Base-by-base conservation (phyloP, 2,797 vertebrate genomes). In the Zalophus californianus region DNA sequence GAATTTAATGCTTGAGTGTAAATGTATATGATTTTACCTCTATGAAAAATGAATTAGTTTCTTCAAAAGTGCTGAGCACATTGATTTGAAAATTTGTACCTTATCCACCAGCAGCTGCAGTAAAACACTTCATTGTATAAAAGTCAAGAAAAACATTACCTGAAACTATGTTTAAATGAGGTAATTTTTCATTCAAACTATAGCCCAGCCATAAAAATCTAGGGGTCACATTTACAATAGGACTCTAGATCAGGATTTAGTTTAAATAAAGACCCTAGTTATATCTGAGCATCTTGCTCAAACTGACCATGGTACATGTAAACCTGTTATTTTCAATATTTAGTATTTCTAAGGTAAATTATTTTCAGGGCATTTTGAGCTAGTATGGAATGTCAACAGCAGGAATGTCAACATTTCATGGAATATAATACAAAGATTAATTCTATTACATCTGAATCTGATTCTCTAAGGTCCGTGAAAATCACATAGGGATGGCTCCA, bases 71-170 rank as follows among this genome's bases (percentile, higher is more conserved):
- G 48, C 97, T 96, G 98, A 98, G 92, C 48, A 92, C 88, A 98
- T 98, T 97, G 98, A 98, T 98, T 98, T 97, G 94, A 93, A 98
- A 98, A 95, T 97, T 96, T 98, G 83, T 96, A 80, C 97, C 96
- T 98, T 98, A 93, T 98, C 86, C 41, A 96, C 58, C 52, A 88
- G 98, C 93, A 97, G 96, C 89, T 96, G 60, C 96, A 97, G 97
- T 98, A 98, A 98, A 98, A 96, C 95, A 98, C 97, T 98, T 97
- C 97, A 86, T 95, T 97, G 96, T 93, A 97, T 98, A 98, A 98
- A 98, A 98, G 94, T 98, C 98, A 98, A 97, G 96, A 96, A 97
- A 98, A 98, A 97, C 97, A 98, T 97, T 98, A 97, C 95, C 97
- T 97, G 98, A 97, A 98, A 98, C 95, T 97, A 95, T 98, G 96